A percentile compares a stretch with the other conserved stretches of the same genome.
Evolutionary conservation across 2,113 vertebrate genomes (phyloP).

Genomic region (Zootoca vivipara): DNA sequence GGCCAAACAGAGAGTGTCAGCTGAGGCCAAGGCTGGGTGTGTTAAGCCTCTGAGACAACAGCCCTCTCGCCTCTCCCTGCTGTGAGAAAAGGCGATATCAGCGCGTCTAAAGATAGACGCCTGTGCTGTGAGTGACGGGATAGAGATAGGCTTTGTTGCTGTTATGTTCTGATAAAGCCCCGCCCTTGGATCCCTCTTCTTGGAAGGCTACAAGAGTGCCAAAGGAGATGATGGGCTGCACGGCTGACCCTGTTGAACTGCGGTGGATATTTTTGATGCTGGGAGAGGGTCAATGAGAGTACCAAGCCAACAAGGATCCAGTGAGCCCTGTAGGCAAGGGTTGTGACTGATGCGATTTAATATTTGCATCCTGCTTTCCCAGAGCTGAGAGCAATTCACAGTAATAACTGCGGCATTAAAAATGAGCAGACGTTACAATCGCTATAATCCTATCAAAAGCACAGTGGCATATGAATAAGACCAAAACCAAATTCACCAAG

Average conservation of each 20-base stretch:
- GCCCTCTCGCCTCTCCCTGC: neutral
- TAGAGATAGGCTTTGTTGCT: neutral
- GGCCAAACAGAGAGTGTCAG: constrained; percentile 31
- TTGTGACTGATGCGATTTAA: too few species aligned
- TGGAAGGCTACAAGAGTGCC: constrained; percentile 9
- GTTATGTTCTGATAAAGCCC: neutral
- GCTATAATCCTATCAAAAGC: too few species aligned
- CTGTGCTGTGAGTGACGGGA: constrained; percentile 44
- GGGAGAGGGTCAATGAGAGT: constrained; percentile 11
- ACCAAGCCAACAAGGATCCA: neutral
- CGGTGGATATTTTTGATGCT: constrained; percentile 46
- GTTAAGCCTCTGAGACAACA: constrained; percentile 36
- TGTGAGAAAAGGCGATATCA: constrained; percentile 46
- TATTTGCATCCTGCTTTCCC: too few species aligned
- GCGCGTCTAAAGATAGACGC: constrained; percentile 24
- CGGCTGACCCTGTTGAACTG: rapidly evolving
- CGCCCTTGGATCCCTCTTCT: constrained; percentile 15
- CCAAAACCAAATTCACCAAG: too few species aligned
- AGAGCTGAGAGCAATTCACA: too few species aligned
- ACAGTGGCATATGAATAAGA: too few species aligned
- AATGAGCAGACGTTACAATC: too few species aligned
- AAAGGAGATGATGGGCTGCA: rapidly evolving
- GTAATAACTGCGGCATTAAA: too few species aligned
- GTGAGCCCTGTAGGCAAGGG: neutral
- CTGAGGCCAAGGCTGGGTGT: constrained; percentile 35